Base-by-base conservation (phyloP, 2,797 vertebrate genomes). In the Percopsis omiscomaycus region DNA sequence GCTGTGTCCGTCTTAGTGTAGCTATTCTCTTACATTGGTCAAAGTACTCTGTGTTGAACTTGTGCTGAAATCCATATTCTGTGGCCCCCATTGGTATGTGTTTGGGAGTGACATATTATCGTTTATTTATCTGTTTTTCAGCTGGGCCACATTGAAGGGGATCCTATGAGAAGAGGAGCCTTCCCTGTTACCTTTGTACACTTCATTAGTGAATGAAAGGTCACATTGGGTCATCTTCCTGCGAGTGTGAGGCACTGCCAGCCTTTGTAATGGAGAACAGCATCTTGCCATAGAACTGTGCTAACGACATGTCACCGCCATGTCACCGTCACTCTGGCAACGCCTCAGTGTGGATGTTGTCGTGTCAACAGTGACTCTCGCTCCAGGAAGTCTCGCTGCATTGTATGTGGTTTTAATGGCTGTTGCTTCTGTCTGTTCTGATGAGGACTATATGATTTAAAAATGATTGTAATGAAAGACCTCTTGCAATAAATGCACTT, bases 61-160 rank as follows among this genome's bases (percentile, higher is more conserved):
- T 49, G 5, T 30, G 12, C 3, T 5, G 6, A 4, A 45, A 42
- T 13, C 15, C 37, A 28, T 27, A 0, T 15, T 32, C 13, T 37
- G 5, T 16, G 50, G 50, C n/a, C 50, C 3, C 6, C 22, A 46
- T n/a, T 13, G 58, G 45, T 68, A 50, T 12, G 48, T 49, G 11
- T 68, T 37, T 61, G 32, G 46, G 22, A 52, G 59, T 51, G 32
- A 3, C 62, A 9, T 3, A 22, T 32, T 47, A 55, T 32, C 47
- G 2, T 64, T 53, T 49, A 4, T 69, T 30, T 44, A 71, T 45
- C 52, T 30, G 16, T 75, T 48, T 55, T 76, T 32, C 91, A 99
- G 98, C 93, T 99, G 57, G 98, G 98, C 71, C 96, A 99, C 87
- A 94, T 99, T n/a, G 97, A 99, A 47, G 95, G 97, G 13, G 97